A percentile compares a stretch with the other conserved stretches of the same genome.
These are phyloP conservation scores for Tetraodon nigroviridis DNA, from an alignment of 2,113 vertebrate species.

Conservation along the genomic window DNA sequence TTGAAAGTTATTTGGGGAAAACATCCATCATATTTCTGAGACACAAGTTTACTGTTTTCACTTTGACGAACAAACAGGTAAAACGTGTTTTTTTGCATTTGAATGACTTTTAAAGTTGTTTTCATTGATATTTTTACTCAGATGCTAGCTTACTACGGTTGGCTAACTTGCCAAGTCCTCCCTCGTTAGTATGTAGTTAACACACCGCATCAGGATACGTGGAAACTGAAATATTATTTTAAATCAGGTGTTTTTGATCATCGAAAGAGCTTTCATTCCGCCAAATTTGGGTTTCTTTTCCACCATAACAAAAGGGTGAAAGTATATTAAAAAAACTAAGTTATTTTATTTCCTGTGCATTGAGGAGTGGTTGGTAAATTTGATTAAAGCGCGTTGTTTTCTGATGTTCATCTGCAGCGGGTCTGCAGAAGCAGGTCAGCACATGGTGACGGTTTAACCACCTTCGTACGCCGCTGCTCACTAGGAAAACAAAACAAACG, in stretches of 20 bases:
- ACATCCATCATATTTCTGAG: slow-evolving; percentile 21
- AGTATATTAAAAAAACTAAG: slow-evolving; percentile 18
- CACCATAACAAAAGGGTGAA: too few species aligned
- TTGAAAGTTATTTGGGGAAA: slow-evolving; percentile 42
- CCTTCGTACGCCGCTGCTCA: not conserved
- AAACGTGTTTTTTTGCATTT: slow-evolving; percentile 9
- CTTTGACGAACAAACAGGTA: slow-evolving; percentile 60
- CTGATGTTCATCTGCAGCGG: slow-evolving; percentile 12
- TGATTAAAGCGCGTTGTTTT: slow-evolving; percentile 5
- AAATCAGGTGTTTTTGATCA: not conserved
- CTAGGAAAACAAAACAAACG: slow-evolving; percentile 23
- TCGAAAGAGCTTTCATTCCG: not conserved
- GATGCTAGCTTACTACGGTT: slow-evolving; percentile 49
- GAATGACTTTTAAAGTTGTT: slow-evolving; percentile 27
- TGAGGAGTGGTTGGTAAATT: slow-evolving; percentile 27
- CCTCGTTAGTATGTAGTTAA: slow-evolving; percentile 32
- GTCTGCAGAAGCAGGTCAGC: not conserved
- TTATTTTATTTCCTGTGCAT: slow-evolving; percentile 42
- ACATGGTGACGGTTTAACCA: not conserved
- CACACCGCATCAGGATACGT: not conserved
- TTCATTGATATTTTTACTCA: slow-evolving; percentile 20
- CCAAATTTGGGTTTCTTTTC: too few species aligned
- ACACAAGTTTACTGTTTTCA: slow-evolving; percentile 38
- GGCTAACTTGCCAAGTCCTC: slow-evolving; percentile 57
- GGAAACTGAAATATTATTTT: not conserved